Percentiles rank a stretch among this genome's conserved stretches.
These are phyloP conservation scores for Drosophila sulfurigaster DNA, from an alignment of 1,140 invertebrate genomes.

Conservation along the genomic window DNA sequence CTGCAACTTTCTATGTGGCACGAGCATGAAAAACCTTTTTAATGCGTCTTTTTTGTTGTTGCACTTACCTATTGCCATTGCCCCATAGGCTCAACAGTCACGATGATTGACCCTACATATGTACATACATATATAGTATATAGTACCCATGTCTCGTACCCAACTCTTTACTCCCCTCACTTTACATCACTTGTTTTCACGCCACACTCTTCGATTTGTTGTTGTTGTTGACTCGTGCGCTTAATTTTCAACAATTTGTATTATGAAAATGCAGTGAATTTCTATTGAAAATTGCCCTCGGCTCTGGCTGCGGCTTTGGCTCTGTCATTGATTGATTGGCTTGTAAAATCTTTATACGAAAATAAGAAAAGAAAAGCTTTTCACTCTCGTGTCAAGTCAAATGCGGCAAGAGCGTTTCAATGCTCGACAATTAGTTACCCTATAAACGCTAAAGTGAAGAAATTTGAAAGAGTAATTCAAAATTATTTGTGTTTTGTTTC, in stretches of 20 bases:
- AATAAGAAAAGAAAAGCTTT: constrained; percentile 58
- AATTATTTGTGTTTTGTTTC: too few relatives aligned
- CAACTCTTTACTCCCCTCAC: constrained; percentile 28
- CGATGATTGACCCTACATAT: constrained; percentile 46
- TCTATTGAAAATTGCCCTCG: constrained; percentile 65
- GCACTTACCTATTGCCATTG: constrained; percentile 33
- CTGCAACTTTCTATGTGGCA: constrained; percentile 69
- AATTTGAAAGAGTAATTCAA: background rate
- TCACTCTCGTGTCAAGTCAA: constrained; percentile 57
- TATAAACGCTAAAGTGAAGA: background rate
- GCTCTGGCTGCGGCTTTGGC: constrained; percentile 12
- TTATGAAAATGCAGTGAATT: constrained; percentile 76
- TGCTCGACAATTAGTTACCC: background rate
- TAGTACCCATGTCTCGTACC: constrained; percentile 15
- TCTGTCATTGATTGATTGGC: constrained; percentile 80
- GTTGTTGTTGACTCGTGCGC: constrained; percentile 78
- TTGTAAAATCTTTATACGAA: constrained; percentile 40
- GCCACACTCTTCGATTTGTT: constrained; percentile 49
- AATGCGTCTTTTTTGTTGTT: constrained; percentile 44
- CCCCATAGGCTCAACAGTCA: constrained; percentile 52
- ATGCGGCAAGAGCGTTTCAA: background rate
- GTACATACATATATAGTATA: too few relatives aligned
- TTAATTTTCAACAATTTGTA: constrained; percentile 80
- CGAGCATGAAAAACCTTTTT: constrained; percentile 81
- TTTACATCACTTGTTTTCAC: constrained; percentile 70